Percentiles rank a stretch among this genome's conserved stretches.
Conservation (phyloP, 2,113 vertebrate genomes). For the Uria lomvia region DNA sequence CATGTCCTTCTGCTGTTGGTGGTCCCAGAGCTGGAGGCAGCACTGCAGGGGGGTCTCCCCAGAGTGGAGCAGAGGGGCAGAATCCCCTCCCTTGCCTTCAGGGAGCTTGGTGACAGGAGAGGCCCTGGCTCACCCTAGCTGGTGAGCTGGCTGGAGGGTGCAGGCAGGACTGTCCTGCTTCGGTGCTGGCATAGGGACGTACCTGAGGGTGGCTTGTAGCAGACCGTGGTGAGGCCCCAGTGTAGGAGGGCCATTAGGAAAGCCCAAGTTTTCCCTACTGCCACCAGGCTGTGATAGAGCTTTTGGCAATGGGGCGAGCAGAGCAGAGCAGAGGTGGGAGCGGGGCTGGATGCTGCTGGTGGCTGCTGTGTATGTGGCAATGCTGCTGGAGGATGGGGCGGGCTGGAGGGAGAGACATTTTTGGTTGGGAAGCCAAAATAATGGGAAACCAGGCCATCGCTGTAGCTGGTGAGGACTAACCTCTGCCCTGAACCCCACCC, state of each 20-base stretch:
- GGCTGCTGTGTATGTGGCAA: fast-evolving
- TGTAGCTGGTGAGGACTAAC: neutral
- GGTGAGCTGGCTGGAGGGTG: neutral
- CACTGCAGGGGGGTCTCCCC: neutral
- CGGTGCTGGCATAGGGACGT: neutral
- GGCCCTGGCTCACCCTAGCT: neutral
- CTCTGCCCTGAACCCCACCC: neutral
- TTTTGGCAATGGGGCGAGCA: neutral
- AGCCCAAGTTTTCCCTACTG: neutral
- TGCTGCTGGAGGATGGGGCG: neutral
- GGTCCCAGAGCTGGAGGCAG: neutral
- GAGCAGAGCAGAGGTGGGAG: neutral
- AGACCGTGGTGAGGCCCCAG: neutral
- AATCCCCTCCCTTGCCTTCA: neutral
- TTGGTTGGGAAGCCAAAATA: neutral
- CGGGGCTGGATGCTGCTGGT: neutral
- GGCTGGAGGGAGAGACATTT: neutral
- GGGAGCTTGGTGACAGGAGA: neutral
- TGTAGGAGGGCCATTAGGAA: neutral
- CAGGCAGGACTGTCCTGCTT: neutral
- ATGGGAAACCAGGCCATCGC: neutral
- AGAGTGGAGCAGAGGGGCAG: neutral
- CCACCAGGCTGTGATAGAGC: neutral
- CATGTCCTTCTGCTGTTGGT: neutral
- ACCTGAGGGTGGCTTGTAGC: neutral